Evolutionary conservation across 2,113 vertebrate genomes (phyloP).

Genomic region (Elaphurus davidianus): DNA sequence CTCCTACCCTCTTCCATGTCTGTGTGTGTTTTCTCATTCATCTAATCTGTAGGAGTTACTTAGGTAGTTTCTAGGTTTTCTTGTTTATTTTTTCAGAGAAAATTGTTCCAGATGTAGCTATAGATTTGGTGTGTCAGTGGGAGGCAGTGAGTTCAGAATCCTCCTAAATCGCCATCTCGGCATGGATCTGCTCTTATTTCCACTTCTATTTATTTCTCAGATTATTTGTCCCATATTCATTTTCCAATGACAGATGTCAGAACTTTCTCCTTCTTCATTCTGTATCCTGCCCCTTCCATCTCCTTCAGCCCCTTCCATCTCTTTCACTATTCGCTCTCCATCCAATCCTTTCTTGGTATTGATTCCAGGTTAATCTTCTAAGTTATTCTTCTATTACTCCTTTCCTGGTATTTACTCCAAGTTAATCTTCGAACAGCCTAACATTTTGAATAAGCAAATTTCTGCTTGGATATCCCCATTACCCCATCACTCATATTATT

Average conservation of each 20-base stretch:
- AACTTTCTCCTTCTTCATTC: neutral
- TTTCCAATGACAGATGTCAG: neutral
- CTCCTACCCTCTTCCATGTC: neutral
- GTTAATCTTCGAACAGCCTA: neutral
- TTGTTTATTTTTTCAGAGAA: neutral
- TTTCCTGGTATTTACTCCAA: neutral
- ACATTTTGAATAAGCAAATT: neutral
- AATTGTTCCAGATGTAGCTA: neutral
- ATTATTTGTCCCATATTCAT: neutral
- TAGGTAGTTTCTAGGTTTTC: neutral
- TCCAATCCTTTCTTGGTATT: neutral
- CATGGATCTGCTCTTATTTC: neutral
- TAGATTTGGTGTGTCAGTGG: neutral
- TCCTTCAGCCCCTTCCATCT: neutral
- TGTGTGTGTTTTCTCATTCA: neutral
- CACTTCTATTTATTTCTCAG: neutral
- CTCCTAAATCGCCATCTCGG: neutral
- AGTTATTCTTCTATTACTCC: neutral
- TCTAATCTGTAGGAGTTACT: neutral
- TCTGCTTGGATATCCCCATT: neutral
- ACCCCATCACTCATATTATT: neutral
- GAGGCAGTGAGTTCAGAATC: neutral
- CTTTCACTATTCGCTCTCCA: neutral
- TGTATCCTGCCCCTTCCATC: neutral
- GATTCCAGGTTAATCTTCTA: neutral